phyloP scores from a whole-genome alignment of 2,797 vertebrate species.

The Enteromius fasciolatus region DNA sequence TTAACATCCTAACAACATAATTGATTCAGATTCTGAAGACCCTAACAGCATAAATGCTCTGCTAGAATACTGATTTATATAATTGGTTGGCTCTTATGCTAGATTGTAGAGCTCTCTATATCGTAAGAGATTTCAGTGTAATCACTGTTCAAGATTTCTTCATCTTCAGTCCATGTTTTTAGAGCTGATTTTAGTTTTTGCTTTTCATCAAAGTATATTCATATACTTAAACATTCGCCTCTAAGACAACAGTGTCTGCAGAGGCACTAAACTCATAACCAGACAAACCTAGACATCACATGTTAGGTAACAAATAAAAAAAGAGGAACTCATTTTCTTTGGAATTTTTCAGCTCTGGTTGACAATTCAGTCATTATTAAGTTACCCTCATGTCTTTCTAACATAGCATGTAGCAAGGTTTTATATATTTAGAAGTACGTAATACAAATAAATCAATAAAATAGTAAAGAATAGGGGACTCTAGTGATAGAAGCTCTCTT shows the following conservation, averaged over 20 bases:
- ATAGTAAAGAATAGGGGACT: neutral
- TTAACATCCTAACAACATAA: neutral
- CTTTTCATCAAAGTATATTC: neutral
- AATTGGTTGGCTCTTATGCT: constrained; percentile 17
- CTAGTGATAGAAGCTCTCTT: too few relatives aligned
- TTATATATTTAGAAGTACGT: too few relatives aligned
- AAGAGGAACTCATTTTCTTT: neutral
- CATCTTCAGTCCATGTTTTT: neutral
- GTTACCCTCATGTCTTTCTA: neutral
- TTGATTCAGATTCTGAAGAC: neutral
- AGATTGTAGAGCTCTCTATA: constrained; percentile 15
- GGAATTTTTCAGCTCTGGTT: neutral
- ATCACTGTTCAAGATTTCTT: neutral
- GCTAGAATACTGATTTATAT: neutral
- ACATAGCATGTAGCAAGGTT: neutral
- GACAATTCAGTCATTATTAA: neutral
- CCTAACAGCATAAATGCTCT: neutral
- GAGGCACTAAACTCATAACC: constrained; percentile 4
- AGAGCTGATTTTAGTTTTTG: constrained; percentile 1
- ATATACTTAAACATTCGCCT: neutral
- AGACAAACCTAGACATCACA: neutral
- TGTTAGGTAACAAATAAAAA: neutral
- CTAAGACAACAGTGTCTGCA: neutral
- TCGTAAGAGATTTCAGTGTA: neutral
- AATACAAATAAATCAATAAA: neutral